Conservation (phyloP, 1,140 invertebrate species). For the Amyelois transitella region DNA sequence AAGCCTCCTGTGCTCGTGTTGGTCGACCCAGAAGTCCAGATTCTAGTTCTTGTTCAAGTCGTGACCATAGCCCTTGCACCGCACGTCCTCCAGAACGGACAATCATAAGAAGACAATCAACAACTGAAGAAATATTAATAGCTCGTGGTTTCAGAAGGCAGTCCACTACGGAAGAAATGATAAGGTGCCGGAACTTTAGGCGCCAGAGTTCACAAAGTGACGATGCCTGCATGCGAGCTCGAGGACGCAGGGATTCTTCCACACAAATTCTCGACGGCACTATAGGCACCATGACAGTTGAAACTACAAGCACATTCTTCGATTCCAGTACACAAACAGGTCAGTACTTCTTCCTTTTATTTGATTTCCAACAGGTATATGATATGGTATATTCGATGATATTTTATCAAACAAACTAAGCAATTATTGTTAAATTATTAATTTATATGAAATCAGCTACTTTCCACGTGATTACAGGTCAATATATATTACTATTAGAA, state of each 20-base stretch:
- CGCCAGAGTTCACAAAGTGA: slow-evolving; percentile 87
- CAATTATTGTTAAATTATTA: too few species aligned
- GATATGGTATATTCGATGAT: too few species aligned
- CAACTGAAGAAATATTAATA: slow-evolving; percentile 93
- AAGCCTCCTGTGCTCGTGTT: slow-evolving; percentile 83
- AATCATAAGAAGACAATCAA: slow-evolving; percentile 88
- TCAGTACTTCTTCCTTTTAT: slow-evolving; percentile 68
- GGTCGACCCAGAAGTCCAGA: slow-evolving; percentile 79
- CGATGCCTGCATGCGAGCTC: slow-evolving; percentile 81
- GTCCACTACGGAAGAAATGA: slow-evolving; percentile 94
- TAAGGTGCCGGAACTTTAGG: slow-evolving; percentile 90
- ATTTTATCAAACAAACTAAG: too few species aligned
- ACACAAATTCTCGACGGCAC: slow-evolving; percentile 94
- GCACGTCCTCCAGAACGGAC: slow-evolving; percentile 79
- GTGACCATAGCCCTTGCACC: slow-evolving; percentile 84
- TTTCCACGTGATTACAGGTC: too few species aligned
- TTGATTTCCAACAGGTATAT: too few species aligned
- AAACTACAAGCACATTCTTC: slow-evolving; percentile 93
- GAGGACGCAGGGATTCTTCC: slow-evolving; percentile 88
- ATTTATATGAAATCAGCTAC: too few species aligned
- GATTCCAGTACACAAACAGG: slow-evolving; percentile 95
- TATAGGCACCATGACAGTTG: slow-evolving; percentile 93
- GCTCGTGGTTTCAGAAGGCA: slow-evolving; percentile 91
- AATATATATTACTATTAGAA: too few species aligned
- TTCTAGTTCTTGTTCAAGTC: slow-evolving; percentile 82